Evolutionary conservation across 37 sponge, comb jelly and placozoan genomes (phyloP), one percentile per base, ranked within the genome.

Genomic region (Theonella swinhoei): DNA sequence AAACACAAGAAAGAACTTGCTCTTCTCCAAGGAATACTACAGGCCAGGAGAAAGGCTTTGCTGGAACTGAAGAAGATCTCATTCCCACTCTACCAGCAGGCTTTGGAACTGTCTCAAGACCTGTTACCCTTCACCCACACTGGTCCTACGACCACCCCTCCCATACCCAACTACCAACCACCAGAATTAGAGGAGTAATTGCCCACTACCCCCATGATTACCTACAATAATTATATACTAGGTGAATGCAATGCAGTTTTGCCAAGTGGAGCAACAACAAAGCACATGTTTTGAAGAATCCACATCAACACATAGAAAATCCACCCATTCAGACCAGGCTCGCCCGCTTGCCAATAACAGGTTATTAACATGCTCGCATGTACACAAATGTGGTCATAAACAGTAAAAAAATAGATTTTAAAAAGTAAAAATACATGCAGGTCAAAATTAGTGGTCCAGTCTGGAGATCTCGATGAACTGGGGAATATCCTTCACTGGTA

Each of bases 31-130:
- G 74, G 77, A 32, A 65, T 91, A 67, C 30, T 89, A 40, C 40
- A 67, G 36, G 74, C 86, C 70, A 85, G 97, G 59, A 40, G 80
- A 32, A 83, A 88, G 63, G 97, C 97, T 17, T 41, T 96, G 69
- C 70, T 42, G n/a, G 95, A 94, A 65, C 85, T 96, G 64, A 91
- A 79, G 73, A 85, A 86, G 41, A 34, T 82, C n/a, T 96, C 97
- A 19, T 76, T 66, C 1, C 64, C 81, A 0, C 83, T 91, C 4
- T 96, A 96, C 32, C 32, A 37, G 25, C 58, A 88, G 59, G 88
- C 97, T 9, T 1, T 91, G 35, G 81, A 87, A 41, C 73, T 86
- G 32, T 66, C 85, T 26, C 79, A 70, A 29, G 72, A 85, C 39
- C 33, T 95, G 23, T 89, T 95, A 34, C 90, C 95, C 1, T 91